Evolutionary conservation across 64 coral and sea anemone genomes (phyloP).

Genomic region (Montipora cactus): DNA sequence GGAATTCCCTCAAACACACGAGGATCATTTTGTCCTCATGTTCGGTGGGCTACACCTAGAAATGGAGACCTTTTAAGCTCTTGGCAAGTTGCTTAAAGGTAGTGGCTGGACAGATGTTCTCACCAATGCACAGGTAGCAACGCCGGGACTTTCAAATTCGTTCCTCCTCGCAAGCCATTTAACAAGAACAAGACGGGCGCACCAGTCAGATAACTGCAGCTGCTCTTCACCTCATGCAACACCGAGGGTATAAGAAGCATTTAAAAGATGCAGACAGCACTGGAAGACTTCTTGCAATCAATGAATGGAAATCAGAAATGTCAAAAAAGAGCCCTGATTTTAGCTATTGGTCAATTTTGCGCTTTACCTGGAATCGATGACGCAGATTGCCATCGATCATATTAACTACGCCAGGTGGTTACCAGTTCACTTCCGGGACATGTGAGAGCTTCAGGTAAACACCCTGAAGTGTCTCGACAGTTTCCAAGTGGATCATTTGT

Average conservation of each 20-base stretch:
- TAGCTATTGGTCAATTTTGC: background rate
- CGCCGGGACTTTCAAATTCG: conserved; percentile 10
- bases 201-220: conserved; percentile 11
- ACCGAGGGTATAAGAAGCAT: background rate
- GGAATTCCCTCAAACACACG: background rate
- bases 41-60: conserved; percentile 56
- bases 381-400: background rate
- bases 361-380: background rate
- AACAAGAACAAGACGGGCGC: conserved; percentile 23
- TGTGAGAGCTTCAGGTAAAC: background rate
- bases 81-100: conserved; percentile 29
- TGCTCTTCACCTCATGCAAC: background rate
- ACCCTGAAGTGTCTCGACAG: background rate
- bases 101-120: conserved; percentile 44
- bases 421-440: background rate
- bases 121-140: conserved; percentile 25
- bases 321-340: background rate
- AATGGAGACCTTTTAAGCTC: conserved; percentile 35
- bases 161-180: conserved; percentile 16
- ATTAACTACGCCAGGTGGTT: background rate
- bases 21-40: conserved; percentile 44
- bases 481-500: background rate
- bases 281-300: background rate
- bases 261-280: background rate
- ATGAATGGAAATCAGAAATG: background rate